These are phyloP conservation scores for Magallana ariakensis DNA, from an alignment of 1,140 invertebrate species.

Conservation along the genomic window DNA sequence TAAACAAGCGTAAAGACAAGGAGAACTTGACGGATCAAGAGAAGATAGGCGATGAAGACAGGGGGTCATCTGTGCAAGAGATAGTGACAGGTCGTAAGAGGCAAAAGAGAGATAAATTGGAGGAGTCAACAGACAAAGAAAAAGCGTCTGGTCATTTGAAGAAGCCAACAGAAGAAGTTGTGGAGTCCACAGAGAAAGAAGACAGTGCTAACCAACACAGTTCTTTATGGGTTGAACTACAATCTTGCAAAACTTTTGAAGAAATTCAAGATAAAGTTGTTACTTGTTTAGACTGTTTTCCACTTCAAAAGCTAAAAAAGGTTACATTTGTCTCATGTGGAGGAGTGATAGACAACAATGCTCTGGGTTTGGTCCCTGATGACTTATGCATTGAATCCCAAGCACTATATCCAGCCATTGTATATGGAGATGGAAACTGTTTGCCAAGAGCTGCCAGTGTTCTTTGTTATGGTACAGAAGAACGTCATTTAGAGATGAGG, in stretches of 20 bases:
- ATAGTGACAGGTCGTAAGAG: background rate
- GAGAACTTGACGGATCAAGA: background rate
- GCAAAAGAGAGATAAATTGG: background rate
- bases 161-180: too few relatives aligned
- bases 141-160: too few relatives aligned
- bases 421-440: constrained; percentile 43
- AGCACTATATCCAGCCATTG: background rate
- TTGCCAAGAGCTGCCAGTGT: constrained; percentile 23
- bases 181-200: background rate
- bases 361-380: background rate
- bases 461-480: constrained; percentile 28
- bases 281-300: background rate
- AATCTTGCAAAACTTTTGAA: background rate
- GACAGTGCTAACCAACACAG: too few relatives aligned
- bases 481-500: constrained; percentile 38
- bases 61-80: background rate
- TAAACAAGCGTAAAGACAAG: background rate
- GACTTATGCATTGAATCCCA: background rate
- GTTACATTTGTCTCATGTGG: constrained; percentile 2
- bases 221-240: background rate
- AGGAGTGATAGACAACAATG: background rate
- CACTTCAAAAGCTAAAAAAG: background rate
- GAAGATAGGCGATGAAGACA: background rate
- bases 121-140: background rate
- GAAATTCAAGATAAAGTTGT: background rate